Percentiles rank a stretch among this genome's conserved stretches.
Evolutionary conservation across 2,888 invertebrate genomes (phyloP).

Genomic region (Capitulum mitella): DNA sequence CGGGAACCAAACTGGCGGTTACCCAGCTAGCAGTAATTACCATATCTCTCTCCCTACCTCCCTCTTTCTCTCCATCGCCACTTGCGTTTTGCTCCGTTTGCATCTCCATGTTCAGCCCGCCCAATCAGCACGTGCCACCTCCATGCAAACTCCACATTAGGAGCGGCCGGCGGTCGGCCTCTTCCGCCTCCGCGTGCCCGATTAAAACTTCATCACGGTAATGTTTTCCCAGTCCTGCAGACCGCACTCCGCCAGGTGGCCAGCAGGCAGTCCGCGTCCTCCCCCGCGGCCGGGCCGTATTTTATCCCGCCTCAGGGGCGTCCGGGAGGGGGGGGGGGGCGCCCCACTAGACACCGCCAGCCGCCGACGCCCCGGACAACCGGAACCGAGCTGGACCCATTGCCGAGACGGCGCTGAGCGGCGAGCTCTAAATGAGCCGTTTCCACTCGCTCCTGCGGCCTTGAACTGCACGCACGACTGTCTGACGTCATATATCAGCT

Average conservation of each 20-base stretch:
- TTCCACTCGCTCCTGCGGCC: neutral
- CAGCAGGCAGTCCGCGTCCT: neutral
- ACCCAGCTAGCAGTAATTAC: no score
- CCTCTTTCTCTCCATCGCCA: no score
- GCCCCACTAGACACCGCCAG: neutral
- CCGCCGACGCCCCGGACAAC: neutral
- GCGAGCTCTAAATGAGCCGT: neutral
- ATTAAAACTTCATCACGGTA: neutral
- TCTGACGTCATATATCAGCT: neutral
- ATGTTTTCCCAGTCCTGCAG: neutral
- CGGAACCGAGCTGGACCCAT: neutral
- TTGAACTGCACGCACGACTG: neutral
- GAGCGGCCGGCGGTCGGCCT: neutral
- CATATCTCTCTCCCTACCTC: no score
- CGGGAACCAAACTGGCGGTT: no score
- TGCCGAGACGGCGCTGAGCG: neutral
- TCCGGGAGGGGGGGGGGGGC: no score
- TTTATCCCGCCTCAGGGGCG: no score
- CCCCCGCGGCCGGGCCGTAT: neutral
- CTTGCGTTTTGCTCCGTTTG: no score
- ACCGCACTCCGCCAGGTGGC: neutral
- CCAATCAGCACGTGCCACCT: no score
- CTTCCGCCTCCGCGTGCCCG: neutral
- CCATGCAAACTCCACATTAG: no score
- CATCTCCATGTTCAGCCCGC: no score